Conservation (phyloP, 2,888 invertebrate genomes). For the Lingula anatina region DNA sequence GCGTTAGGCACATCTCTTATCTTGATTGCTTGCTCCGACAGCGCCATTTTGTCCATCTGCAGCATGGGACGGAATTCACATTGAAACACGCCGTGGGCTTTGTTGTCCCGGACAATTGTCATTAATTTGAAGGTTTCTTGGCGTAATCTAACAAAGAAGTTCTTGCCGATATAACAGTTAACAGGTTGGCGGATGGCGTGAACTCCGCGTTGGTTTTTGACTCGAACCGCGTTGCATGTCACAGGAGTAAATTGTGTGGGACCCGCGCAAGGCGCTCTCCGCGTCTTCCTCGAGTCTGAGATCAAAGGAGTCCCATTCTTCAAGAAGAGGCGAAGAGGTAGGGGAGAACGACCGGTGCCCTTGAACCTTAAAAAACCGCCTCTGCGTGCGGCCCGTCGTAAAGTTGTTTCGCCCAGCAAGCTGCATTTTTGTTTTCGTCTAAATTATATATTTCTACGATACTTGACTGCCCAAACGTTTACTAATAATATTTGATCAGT, state of each 20-base stretch:
- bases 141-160: constrained; percentile 28
- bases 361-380: no score
- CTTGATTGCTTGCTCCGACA: constrained; percentile 26
- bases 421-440: no score
- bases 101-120: constrained; percentile 21
- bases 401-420: no score
- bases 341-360: constrained; percentile 14
- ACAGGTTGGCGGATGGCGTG: no score
- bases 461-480: no score
- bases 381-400: no score
- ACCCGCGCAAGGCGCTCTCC: background rate
- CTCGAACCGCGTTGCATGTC: background rate
- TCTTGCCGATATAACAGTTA: constrained; percentile 31
- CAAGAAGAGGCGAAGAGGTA: constrained; percentile 17
- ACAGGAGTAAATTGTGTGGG: background rate
- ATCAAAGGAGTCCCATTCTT: constrained; percentile 11
- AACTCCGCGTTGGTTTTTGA: background rate
- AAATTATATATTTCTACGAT: no score
- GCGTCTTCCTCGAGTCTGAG: constrained; percentile 5
- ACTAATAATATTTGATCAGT: no score
- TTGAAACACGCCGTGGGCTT: constrained; percentile 22
- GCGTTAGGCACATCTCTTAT: constrained; percentile 42
- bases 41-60: constrained; percentile 22
- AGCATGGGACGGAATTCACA: constrained; percentile 26
- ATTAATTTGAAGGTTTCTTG: constrained; percentile 25